Conservation (phyloP, 2,113 vertebrate species). For the Centropus bengalensis region DNA sequence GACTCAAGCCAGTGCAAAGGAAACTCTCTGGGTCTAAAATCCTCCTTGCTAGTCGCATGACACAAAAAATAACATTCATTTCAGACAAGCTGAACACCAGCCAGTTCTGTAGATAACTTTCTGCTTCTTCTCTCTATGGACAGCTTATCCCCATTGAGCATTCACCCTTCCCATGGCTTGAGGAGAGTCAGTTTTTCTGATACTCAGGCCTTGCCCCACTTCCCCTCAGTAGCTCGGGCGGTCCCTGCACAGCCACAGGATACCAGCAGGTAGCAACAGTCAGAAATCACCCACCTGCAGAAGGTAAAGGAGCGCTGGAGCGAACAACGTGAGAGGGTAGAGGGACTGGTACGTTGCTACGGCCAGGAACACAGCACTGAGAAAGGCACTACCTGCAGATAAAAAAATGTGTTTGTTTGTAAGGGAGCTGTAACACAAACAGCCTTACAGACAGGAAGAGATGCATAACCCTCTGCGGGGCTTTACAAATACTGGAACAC, state of each 20-base stretch:
- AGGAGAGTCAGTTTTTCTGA: not conserved
- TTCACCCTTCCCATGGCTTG: not conserved
- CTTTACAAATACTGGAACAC: not conserved
- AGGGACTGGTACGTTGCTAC: conserved; percentile 95
- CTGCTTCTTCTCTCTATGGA: not conserved
- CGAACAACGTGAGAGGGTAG: conserved; percentile 91
- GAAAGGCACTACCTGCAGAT: conserved; percentile 87
- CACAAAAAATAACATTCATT: not conserved
- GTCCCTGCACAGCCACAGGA: not conserved
- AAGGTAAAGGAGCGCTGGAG: conserved; percentile 89
- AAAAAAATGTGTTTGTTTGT: not conserved
- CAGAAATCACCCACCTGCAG: conserved; percentile 80
- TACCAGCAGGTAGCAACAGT: not conserved
- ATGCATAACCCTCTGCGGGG: not conserved
- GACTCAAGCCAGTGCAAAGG: not conserved
- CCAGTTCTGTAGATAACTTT: not conserved
- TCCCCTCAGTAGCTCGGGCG: not conserved
- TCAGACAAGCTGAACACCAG: not conserved
- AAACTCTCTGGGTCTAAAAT: not conserved
- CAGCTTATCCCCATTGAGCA: not conserved
- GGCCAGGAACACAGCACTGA: conserved; percentile 93
- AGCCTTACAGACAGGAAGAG: not conserved
- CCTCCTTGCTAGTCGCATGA: not conserved
- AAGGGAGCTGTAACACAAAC: not conserved
- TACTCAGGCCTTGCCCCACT: not conserved